These are phyloP conservation scores for Papilio helenus DNA, from an alignment of 1,140 invertebrate species.

Conservation along the genomic window DNA sequence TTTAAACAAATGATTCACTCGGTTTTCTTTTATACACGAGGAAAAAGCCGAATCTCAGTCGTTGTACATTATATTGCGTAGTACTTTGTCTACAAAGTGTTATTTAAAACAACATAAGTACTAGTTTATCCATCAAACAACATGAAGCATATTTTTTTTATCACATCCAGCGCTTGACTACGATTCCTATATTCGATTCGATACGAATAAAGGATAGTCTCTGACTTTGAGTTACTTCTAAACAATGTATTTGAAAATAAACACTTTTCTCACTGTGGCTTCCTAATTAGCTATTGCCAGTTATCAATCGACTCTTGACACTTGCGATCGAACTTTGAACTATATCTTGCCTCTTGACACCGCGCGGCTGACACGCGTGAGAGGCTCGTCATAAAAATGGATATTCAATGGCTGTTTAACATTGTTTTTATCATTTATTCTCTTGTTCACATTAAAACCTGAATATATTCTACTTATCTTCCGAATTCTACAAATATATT, in stretches of 20 bases:
- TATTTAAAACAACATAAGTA: background rate
- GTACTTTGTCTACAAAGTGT: background rate
- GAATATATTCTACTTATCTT: background rate
- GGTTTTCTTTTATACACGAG: slow-evolving; percentile 47
- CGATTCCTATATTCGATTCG: no score
- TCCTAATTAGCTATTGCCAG: background rate
- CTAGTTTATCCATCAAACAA: no score
- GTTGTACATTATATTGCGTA: background rate
- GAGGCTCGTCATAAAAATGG: background rate
- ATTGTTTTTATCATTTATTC: background rate
- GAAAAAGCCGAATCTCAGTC: slow-evolving; percentile 1
- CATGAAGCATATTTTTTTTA: no score
- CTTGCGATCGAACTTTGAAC: slow-evolving; percentile 29
- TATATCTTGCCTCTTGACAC: slow-evolving; percentile 18
- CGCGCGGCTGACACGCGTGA: background rate
- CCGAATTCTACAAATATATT: no score
- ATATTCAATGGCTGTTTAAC: slow-evolving; percentile 6
- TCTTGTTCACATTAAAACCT: background rate
- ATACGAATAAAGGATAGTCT: background rate
- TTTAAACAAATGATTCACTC: slow-evolving; percentile 30
- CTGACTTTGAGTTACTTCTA: background rate
- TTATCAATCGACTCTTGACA: background rate
- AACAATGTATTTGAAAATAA: background rate
- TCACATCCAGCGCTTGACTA: no score
- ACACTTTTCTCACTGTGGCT: background rate